Evolutionary conservation across 2,797 vertebrate genomes (phyloP).

Genomic region (Sebastes jordani): DNA sequence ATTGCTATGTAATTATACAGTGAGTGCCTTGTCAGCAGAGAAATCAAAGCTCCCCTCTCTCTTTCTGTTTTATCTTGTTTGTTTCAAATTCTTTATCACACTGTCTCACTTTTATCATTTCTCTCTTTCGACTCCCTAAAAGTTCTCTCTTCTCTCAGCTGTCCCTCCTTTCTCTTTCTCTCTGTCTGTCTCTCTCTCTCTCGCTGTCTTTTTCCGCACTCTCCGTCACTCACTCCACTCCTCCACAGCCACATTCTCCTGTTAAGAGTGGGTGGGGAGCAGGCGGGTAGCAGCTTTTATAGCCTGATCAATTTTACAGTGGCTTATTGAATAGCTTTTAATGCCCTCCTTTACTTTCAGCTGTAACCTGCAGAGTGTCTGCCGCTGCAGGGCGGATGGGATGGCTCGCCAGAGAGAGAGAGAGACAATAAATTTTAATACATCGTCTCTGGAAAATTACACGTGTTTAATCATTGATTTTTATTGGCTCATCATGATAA

Average conservation of each 20-base stretch:
- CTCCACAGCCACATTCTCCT: conserved; percentile 12
- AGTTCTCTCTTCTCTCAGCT: neutral
- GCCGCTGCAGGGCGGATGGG: conserved; percentile 46
- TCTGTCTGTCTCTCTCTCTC: neutral
- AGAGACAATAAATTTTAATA: conserved; percentile 78
- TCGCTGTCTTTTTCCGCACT: neutral
- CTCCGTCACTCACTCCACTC: neutral
- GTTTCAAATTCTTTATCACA: neutral
- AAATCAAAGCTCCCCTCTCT: neutral
- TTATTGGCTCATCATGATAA: conserved; percentile 71
- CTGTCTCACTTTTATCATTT: neutral
- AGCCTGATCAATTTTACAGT: conserved; percentile 82
- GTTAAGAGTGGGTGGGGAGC: conserved; percentile 3
- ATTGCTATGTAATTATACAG: neutral
- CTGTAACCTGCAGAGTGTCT: conserved; percentile 74
- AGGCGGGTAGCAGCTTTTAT: conserved; percentile 70
- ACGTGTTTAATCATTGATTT: conserved; percentile 80
- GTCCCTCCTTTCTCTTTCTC: neutral
- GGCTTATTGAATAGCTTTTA: conserved; percentile 85
- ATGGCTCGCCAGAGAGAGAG: conserved; percentile 61
- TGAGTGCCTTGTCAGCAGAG: neutral
- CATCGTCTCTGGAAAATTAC: conserved; percentile 80
- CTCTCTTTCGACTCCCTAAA: neutral
- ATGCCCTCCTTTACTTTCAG: conserved; percentile 83
- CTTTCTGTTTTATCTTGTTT: neutral